Percentiles rank a stretch among this genome's conserved stretches.
Conservation (phyloP, 1,140 invertebrate genomes). For the Hypothenemus hampei region DNA sequence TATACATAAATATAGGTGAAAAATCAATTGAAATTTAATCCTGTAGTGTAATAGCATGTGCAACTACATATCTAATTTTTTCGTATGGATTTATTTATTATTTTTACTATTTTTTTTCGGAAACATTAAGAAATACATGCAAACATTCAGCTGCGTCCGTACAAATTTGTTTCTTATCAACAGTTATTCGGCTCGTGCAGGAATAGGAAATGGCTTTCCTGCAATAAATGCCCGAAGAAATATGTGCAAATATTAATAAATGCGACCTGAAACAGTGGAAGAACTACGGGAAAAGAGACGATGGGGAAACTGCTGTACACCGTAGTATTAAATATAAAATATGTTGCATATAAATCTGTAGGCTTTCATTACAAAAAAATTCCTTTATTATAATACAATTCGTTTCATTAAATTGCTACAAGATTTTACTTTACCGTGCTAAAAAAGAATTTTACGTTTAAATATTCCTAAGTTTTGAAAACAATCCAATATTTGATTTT, state of each 20-base stretch:
- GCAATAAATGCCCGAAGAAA: constrained; percentile 4
- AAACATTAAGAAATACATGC: too few relatives aligned
- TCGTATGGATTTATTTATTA: too few relatives aligned
- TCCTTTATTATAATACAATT: background rate
- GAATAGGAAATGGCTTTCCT: constrained; percentile 12
- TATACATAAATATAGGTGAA: too few relatives aligned
- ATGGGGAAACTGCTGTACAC: background rate
- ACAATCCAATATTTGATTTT: background rate
- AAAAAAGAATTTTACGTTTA: background rate
- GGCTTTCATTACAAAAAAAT: background rate
- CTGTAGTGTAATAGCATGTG: too few relatives aligned
- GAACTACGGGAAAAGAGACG: background rate
- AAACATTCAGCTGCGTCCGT: too few relatives aligned
- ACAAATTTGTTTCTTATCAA: too few relatives aligned
- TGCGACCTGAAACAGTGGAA: background rate
- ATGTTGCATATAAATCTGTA: background rate
- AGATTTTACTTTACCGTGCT: background rate
- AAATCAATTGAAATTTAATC: too few relatives aligned
- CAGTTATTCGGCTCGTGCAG: too few relatives aligned
- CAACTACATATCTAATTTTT: too few relatives aligned
- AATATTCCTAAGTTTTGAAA: background rate
- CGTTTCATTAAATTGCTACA: background rate
- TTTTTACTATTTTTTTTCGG: too few relatives aligned
- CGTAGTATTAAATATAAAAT: background rate
- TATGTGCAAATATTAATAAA: constrained; percentile 4